Evolutionary conservation across 1,140 invertebrate species (phyloP), one percentile per base, ranked within the genome.

Genomic region (Condylostylus longicornis): DNA sequence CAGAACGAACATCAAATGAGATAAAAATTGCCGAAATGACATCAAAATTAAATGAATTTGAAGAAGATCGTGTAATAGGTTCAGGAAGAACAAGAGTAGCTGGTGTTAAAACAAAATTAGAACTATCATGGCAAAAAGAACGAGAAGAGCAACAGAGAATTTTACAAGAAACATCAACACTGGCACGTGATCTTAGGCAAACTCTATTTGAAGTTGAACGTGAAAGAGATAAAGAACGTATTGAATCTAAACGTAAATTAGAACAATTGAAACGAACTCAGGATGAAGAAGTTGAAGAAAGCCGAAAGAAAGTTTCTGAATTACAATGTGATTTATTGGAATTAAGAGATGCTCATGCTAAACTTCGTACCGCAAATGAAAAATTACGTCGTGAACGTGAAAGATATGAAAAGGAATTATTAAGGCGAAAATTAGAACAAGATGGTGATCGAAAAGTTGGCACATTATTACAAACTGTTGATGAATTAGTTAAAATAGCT

Each of bases 71-170:
- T 35, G 64, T 87, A 29, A 61, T 87, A 5, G 72, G 71, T 2
- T 82, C 79, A 39, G 85, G 83, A 40, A 67, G 86, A 38, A 81
- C 83, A 0, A 81, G 86, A 51, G 78, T 87, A 43, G 78, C 82
- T 4, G 84, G 85, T 17, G 63, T 88, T 32, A 79, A 83, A 53
- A 87, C 87, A 2, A 74, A 84, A 25, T 78, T 95, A 71, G 89
- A 95, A 55, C 62, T 93, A 10, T 86, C 88, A 1, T 96, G 90
- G 90, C 87, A 93, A 49, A 94, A 93, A 55, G 91, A 96, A 58
- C 68, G 90, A 36, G 81, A 87, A 50, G 87, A 94, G 51, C 87
- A 94, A 49, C 87, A 90, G 47, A 68, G 87, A 7, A 63, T 94
- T 15, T 61, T 95, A 4, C 79, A 85, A 50, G 88, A 95, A 64